Evolutionary conservation across 2,797 vertebrate species (phyloP), one percentile per base, ranked within the genome.

Genomic region (Cyclopterus lumpus): DNA sequence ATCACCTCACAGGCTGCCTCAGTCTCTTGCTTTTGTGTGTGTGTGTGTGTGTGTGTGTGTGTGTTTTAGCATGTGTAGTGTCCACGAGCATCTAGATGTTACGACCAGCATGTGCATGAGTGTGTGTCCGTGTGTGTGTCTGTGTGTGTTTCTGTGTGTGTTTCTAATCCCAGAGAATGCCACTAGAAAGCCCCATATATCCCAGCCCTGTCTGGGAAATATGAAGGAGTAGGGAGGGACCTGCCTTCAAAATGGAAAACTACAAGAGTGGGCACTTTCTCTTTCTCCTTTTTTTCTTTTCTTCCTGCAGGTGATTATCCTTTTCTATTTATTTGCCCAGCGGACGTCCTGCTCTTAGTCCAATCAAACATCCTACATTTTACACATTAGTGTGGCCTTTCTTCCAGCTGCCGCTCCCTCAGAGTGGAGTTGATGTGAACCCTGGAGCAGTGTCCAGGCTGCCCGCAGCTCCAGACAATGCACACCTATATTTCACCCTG

Each of bases 1-100:
- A 94, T 94, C 91, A 91, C 88, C 86, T 86, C 84, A 54, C 89
- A 89, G 87, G 75, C 90, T 81, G 84, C 80, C 78, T 83, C 72
- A 51, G 28, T 81, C 71, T 82, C 75, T 80, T 42, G 63, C 68
- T 22, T 65, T 73, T 74, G 69, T 57, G 57, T 83, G 67, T 65
- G 60, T 71, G 77, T 20, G 34, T 36, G 30, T 59, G 51, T 38
- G 32, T 61, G 6, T 30, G 15, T 46, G 66, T 58, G 69, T 64
- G 67, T 55, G 69, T 60, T 67, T 46, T 66, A 76, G 49, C 63
- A 68, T 71, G 72, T 79, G 68, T 61, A 63, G 61, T 30, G 26
- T 65, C 71, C 34, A 36, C 34, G 55, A 73, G 73, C 75, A 66
- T 81, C 61, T 81, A 53, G 53, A 59, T 86, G 77, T 83, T 65